phyloP scores from a whole-genome alignment of 2,797 vertebrate genomes.

The Diplodus sargus region DNA sequence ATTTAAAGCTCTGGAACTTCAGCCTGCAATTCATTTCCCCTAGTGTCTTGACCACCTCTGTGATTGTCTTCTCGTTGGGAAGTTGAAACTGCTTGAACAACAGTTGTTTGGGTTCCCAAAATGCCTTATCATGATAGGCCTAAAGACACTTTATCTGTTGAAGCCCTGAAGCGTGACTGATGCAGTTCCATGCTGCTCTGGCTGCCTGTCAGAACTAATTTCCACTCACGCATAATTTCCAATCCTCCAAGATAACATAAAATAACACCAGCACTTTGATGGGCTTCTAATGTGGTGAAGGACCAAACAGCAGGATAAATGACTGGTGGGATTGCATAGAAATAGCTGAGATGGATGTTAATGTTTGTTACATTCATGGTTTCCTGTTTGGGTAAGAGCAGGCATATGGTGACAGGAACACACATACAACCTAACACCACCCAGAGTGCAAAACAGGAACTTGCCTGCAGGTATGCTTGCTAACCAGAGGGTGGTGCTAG shows the following conservation, averaged over 20 bases:
- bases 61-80: background rate
- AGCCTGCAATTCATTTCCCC: too few species aligned
- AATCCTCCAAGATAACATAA: conserved; percentile 45
- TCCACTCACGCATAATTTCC: conserved; percentile 34
- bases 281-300: background rate
- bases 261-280: conserved; percentile 11
- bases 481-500: conserved; percentile 53
- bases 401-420: background rate
- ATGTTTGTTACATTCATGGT: conserved; percentile 1
- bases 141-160: conserved; percentile 34
- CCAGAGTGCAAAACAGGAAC: conserved; percentile 1
- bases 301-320: background rate
- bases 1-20: too few species aligned
- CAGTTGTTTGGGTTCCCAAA: conserved; percentile 15
- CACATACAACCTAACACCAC: background rate
- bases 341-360: background rate
- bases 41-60: background rate
- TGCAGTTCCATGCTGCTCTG: conserved; percentile 34
- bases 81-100: background rate
- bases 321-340: background rate
- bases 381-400: conserved; percentile 18
- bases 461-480: conserved; percentile 16
- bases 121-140: background rate
- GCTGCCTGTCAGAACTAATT: conserved; percentile 53
- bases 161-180: conserved; percentile 51